A percentile compares a stretch with the other conserved stretches of the same genome.
These are phyloP conservation scores for Listrodromus nycthemerus DNA, from an alignment of 2,888 invertebrate species.

Conservation along the genomic window DNA sequence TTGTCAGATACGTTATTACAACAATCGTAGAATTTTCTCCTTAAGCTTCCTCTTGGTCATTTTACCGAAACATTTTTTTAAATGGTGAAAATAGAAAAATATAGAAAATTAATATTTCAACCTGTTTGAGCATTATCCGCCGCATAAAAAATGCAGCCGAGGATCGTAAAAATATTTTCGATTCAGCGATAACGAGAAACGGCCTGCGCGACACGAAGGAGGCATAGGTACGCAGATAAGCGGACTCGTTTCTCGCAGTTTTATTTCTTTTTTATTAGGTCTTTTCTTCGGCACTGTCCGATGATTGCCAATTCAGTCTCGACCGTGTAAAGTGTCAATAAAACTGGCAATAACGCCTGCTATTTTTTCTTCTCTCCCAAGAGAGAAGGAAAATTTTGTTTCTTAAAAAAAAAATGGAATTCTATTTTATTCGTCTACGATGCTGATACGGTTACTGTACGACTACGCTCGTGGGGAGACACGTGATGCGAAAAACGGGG, in stretches of 20 bases:
- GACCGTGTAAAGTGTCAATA: constrained; percentile 35
- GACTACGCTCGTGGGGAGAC: background rate
- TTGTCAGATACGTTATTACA: too few relatives aligned
- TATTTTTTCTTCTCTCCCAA: background rate
- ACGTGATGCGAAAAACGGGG: constrained; percentile 5
- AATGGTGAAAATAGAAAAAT: background rate
- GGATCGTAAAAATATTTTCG: constrained; percentile 56
- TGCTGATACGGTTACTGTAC: background rate
- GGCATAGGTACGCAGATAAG: constrained; percentile 5
- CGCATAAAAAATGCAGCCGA: constrained; percentile 40
- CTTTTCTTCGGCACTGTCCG: background rate
- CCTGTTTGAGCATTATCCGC: constrained; percentile 35
- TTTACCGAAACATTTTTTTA: background rate
- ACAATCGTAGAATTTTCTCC: background rate
- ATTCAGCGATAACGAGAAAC: constrained; percentile 54
- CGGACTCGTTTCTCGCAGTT: constrained; percentile 26
- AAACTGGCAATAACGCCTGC: constrained; percentile 1
- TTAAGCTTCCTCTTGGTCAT: background rate
- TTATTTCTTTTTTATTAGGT: constrained; percentile 33
- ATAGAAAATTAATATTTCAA: constrained; percentile 25
- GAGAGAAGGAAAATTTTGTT: background rate
- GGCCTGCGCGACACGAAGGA: constrained; percentile 38
- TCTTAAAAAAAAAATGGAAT: background rate
- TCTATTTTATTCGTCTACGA: background rate
- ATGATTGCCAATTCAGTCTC: constrained; percentile 41